These are phyloP conservation scores for Choloepus hoffmanni DNA, from an alignment of 2,113 vertebrate genomes.

Conservation along the genomic window DNA sequence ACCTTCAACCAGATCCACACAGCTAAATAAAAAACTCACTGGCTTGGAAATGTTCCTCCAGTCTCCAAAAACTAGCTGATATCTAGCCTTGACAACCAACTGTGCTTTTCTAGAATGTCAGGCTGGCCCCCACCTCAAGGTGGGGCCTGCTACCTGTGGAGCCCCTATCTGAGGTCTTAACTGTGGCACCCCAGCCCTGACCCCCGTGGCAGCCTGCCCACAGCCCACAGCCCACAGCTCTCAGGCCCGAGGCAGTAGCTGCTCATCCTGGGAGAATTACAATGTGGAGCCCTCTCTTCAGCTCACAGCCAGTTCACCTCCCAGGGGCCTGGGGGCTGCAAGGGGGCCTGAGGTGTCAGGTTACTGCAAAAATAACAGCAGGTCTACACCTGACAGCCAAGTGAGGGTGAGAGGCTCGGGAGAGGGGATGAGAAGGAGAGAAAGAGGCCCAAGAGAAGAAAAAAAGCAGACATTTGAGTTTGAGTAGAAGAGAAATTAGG, in stretches of 20 bases:
- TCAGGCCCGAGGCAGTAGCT: background rate
- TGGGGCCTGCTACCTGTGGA: constrained; percentile 45
- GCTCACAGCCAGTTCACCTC: constrained; percentile 78
- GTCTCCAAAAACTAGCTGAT: background rate
- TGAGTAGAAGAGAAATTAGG: background rate
- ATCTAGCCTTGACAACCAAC: background rate
- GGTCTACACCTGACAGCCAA: constrained; percentile 68
- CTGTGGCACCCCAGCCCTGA: background rate
- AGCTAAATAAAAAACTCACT: constrained; percentile 53
- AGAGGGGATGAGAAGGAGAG: background rate
- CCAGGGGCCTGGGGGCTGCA: constrained; percentile 62
- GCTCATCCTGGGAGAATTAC: background rate
- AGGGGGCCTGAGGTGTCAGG: constrained; percentile 80
- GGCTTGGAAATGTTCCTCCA: constrained; percentile 55
- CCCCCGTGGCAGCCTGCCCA: background rate
- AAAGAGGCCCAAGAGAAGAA: constrained; percentile 5
- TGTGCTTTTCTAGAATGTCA: constrained; percentile 31
- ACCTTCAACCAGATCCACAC: constrained; percentile 8
- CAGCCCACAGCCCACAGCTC: background rate
- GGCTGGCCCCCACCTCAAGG: background rate
- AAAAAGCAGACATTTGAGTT: background rate
- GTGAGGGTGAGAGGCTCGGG: background rate
- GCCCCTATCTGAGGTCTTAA: background rate
- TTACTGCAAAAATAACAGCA: constrained; percentile 88
- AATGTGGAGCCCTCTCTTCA: background rate